phyloP scores from a whole-genome alignment of 2,113 vertebrate species.

The Ia io region DNA sequence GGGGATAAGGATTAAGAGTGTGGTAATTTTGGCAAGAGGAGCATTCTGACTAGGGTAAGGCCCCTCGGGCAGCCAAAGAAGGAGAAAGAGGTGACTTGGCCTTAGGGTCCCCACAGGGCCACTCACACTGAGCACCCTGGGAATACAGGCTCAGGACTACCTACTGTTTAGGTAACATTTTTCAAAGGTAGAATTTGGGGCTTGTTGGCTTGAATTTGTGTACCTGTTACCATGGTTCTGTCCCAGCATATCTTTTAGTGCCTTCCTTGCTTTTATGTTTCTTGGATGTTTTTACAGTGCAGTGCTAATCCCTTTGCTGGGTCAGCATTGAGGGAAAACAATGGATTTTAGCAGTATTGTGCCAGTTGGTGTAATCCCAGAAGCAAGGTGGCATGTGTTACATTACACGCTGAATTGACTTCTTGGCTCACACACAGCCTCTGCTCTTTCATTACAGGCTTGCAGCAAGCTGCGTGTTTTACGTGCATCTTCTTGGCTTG shows the following conservation, averaged over 20 bases:
- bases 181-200: not conserved
- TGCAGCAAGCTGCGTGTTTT: constrained; percentile 17
- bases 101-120: not conserved
- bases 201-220: not conserved
- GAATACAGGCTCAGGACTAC: not conserved
- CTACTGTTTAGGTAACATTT: not conserved
- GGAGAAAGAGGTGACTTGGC: not conserved
- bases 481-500: constrained; percentile 16
- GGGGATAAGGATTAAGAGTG: not conserved
- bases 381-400: not conserved
- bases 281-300: constrained; percentile 33
- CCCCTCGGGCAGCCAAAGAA: not conserved
- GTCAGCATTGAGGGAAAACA: constrained; percentile 32
- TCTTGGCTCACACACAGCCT: constrained; percentile 31
- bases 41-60: not conserved
- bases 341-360: constrained; percentile 43
- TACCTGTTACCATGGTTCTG: constrained; percentile 34
- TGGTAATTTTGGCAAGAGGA: not conserved
- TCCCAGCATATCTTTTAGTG: not conserved
- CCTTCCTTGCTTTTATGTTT: not conserved
- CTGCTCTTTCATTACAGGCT: constrained; percentile 15
- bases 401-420: constrained; percentile 50
- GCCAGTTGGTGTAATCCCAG: constrained; percentile 54
- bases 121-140: not conserved
- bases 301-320: constrained; percentile 45